Evolutionary conservation across 2,888 invertebrate species (phyloP).

Genomic region (Scaptodrosophila latifasciaeformis): DNA sequence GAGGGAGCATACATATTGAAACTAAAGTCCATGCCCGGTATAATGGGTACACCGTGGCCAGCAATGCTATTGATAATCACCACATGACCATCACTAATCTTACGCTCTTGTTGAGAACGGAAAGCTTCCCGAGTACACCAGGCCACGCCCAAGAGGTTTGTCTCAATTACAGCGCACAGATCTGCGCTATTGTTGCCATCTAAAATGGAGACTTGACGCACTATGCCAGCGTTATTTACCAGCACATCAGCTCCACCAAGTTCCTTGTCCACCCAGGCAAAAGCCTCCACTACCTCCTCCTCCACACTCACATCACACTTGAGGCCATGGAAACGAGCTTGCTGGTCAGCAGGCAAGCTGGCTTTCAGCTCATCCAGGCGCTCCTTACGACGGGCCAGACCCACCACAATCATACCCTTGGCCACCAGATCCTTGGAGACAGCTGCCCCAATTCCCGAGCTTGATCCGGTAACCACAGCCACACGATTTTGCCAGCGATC

Average conservation of each 20-base stretch:
- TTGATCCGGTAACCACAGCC: slow-evolving; percentile 77
- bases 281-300: slow-evolving; percentile 76
- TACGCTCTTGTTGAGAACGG: slow-evolving; percentile 75
- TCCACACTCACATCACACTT: slow-evolving; percentile 77
- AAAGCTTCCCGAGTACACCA: slow-evolving; percentile 76
- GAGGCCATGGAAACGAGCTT: slow-evolving; percentile 70
- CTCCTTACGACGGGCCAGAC: slow-evolving; percentile 76
- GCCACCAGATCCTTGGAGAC: slow-evolving; percentile 73
- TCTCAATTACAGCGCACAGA: slow-evolving; percentile 72
- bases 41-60: slow-evolving; percentile 71
- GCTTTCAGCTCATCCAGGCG: slow-evolving; percentile 68
- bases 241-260: slow-evolving; percentile 78
- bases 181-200: slow-evolving; percentile 45
- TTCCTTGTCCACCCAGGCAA: slow-evolving; percentile 75
- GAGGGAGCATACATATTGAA: slow-evolving; percentile 70
- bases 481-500: slow-evolving; percentile 1
- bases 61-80: slow-evolving; percentile 75
- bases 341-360: slow-evolving; percentile 39
- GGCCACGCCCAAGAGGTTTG: slow-evolving; percentile 75
- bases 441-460: slow-evolving; percentile 78
- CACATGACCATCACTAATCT: slow-evolving; percentile 76
- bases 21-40: slow-evolving; percentile 32
- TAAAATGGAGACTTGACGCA: slow-evolving; percentile 12
- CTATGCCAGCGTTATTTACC: slow-evolving; percentile 77
- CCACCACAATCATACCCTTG: slow-evolving; percentile 77